Percentiles rank a stretch among this genome's conserved stretches.
Evolutionary conservation across 2,888 invertebrate species (phyloP).

Genomic region (Tipula helvola): DNA sequence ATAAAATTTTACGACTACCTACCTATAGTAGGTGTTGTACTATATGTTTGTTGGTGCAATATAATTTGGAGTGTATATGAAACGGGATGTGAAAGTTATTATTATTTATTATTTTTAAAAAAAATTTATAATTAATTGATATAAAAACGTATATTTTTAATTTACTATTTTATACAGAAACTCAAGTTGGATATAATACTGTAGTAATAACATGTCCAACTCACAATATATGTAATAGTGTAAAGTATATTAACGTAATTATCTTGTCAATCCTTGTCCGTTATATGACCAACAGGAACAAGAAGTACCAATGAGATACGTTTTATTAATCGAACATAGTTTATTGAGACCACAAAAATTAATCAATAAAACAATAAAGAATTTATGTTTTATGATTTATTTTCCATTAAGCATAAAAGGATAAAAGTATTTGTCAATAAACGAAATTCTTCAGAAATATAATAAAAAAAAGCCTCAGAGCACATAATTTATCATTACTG

Average conservation of each 20-base stretch:
- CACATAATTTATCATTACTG: background rate
- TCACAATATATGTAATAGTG: background rate
- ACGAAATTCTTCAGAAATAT: background rate
- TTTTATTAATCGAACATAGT: background rate
- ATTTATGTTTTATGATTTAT: background rate
- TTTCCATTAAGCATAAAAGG: background rate
- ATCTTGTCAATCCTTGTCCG: background rate
- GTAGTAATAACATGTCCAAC: background rate
- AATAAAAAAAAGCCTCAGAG: background rate
- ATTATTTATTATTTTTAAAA: background rate
- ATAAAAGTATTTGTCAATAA: background rate
- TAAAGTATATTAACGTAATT: too few species aligned
- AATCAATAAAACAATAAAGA: background rate
- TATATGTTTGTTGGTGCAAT: too few species aligned
- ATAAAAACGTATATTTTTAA: background rate
- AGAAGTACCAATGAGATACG: background rate
- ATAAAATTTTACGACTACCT: too few species aligned
- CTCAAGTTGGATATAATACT: background rate
- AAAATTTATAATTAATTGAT: background rate
- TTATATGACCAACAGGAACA: background rate
- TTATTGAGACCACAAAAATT: background rate
- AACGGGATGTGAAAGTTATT: background rate
- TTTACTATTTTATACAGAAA: background rate
- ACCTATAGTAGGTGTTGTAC: too few species aligned
- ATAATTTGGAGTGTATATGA: too few species aligned